Evolutionary conservation across 1,140 invertebrate genomes (phyloP).

Genomic region (Colletes latitarsis): DNA sequence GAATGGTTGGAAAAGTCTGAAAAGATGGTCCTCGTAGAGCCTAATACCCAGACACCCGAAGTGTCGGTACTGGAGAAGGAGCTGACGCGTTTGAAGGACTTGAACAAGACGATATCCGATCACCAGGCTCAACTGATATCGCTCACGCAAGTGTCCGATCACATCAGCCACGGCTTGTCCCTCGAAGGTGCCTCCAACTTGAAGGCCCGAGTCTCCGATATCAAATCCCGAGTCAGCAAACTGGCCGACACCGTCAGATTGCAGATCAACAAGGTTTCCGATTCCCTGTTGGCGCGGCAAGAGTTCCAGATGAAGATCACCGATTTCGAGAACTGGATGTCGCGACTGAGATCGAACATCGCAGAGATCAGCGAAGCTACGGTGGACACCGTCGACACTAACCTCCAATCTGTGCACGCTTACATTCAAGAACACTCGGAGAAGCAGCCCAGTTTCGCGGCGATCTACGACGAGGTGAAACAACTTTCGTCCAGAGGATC

Average conservation of each 20-base stretch:
- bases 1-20: conserved; percentile 87
- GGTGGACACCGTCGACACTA: conserved; percentile 89
- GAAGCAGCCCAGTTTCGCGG: conserved; percentile 87
- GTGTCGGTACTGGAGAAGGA: conserved; percentile 88
- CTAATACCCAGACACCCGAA: conserved; percentile 84
- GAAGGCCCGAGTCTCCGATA: conserved; percentile 86
- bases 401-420: conserved; percentile 89
- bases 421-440: conserved; percentile 91
- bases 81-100: conserved; percentile 87
- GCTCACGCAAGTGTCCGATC: conserved; percentile 89
- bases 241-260: conserved; percentile 87
- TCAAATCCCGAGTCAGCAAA: conserved; percentile 87
- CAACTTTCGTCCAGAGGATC: conserved; percentile 86
- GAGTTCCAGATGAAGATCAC: conserved; percentile 92
- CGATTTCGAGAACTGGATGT: conserved; percentile 93
- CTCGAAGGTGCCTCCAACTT: conserved; percentile 88
- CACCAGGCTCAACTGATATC: conserved; percentile 90
- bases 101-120: conserved; percentile 91
- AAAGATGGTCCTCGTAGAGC: conserved; percentile 81
- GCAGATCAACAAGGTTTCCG: conserved; percentile 89
- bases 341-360: conserved; percentile 87
- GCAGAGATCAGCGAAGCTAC: conserved; percentile 90
- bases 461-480: conserved; percentile 92
- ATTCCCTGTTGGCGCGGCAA: conserved; percentile 89
- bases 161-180: conserved; percentile 87